phyloP scores from a whole-genome alignment of 1,140 invertebrate genomes.

The Zaprionus camerounensis region DNA sequence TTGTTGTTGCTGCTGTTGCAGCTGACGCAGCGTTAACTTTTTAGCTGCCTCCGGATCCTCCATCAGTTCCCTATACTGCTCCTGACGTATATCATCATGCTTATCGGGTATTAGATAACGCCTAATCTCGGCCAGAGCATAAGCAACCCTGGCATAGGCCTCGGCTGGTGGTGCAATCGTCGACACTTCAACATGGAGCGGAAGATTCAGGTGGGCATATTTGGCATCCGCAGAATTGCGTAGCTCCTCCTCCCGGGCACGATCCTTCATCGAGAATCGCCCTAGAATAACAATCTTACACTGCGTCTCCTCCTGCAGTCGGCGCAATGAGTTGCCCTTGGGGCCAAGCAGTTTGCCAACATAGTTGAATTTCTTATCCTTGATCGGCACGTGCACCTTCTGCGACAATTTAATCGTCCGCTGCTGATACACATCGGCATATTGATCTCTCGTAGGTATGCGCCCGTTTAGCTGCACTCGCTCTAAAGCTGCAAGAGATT shows the following conservation, averaged over 20 bases:
- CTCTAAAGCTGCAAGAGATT: slow-evolving; percentile 85
- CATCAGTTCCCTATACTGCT: slow-evolving; percentile 91
- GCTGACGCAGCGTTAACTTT: slow-evolving; percentile 75
- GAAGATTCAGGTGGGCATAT: slow-evolving; percentile 96
- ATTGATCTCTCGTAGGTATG: slow-evolving; percentile 88
- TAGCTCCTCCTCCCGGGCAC: slow-evolving; percentile 95
- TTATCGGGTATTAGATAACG: slow-evolving; percentile 90
- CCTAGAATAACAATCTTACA: slow-evolving; percentile 98
- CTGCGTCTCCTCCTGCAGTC: slow-evolving; percentile 97
- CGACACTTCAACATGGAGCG: slow-evolving; percentile 96
- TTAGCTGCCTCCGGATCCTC: slow-evolving; percentile 84
- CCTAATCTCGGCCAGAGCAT: slow-evolving; percentile 92
- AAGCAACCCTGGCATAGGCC: slow-evolving; percentile 95
- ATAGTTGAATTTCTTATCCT: slow-evolving; percentile 98
- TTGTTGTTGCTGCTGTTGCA: slow-evolving; percentile 73
- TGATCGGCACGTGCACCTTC: slow-evolving; percentile 94
- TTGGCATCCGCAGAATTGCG: slow-evolving; percentile 94
- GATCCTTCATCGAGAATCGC: slow-evolving; percentile 97
- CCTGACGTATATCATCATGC: slow-evolving; percentile 92
- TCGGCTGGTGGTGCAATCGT: slow-evolving; percentile 95
- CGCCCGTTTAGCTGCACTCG: slow-evolving; percentile 87
- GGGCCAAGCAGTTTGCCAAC: slow-evolving; percentile 97
- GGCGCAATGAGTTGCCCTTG: slow-evolving; percentile 96
- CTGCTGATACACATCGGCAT: slow-evolving; percentile 94
- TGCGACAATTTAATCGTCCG: slow-evolving; percentile 93